Conservation (phyloP, 2,113 vertebrate species). For the Pseudorhombus dupliciocellatus region DNA sequence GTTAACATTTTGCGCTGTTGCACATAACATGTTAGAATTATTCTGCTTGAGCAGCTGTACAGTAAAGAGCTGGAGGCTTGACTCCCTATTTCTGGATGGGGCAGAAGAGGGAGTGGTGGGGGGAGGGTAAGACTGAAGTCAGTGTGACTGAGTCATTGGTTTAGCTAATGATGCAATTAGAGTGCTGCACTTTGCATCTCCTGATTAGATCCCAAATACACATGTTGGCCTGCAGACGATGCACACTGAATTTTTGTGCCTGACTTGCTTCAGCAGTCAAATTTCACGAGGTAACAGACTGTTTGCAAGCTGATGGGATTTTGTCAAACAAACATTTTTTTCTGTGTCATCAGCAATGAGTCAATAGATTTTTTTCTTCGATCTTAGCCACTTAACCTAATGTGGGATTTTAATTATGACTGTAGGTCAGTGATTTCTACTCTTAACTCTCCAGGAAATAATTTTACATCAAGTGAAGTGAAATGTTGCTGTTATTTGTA, state of each 20-base stretch:
- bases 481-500: not conserved
- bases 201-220: conserved; percentile 67
- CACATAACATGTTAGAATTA: conserved; percentile 79
- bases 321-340: conserved; percentile 25
- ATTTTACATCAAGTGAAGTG: not conserved
- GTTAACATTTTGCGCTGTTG: conserved; percentile 75
- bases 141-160: conserved; percentile 77
- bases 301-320: conserved; percentile 24
- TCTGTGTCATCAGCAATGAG: conserved; percentile 23
- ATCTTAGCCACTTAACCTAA: not conserved
- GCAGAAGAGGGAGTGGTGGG: conserved; percentile 47
- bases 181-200: conserved; percentile 71
- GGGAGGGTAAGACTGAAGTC: conserved; percentile 60
- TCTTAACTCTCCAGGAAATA: conserved; percentile 5
- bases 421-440: not conserved
- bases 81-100: conserved; percentile 78
- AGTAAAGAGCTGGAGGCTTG: conserved; percentile 74
- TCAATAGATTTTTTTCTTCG: conserved; percentile 8
- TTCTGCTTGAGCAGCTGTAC: conserved; percentile 79
- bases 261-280: conserved; percentile 30
- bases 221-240: conserved; percentile 38
- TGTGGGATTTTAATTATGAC: not conserved
- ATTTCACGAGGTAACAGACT: conserved; percentile 34
- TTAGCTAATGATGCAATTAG: conserved; percentile 82
- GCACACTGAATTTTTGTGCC: conserved; percentile 29